Conservation (phyloP, 2,888 invertebrate genomes). For the Pyrgus malvae region DNA sequence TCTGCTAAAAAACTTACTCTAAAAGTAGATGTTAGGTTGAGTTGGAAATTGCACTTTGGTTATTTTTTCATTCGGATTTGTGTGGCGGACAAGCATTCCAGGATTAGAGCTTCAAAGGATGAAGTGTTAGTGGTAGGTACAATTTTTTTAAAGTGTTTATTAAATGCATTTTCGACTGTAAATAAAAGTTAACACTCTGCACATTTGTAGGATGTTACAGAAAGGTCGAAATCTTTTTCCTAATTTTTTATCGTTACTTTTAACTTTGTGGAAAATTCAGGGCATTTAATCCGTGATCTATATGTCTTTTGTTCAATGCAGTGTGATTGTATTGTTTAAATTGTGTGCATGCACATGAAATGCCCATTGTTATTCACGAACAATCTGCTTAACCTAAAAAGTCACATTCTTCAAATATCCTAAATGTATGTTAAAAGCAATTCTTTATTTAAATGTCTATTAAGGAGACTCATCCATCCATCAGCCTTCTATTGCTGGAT, state of each 20-base stretch:
- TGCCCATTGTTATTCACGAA: too few species aligned
- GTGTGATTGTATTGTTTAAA: too few species aligned
- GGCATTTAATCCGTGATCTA: too few species aligned
- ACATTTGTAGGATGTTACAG: slow-evolving; percentile 43
- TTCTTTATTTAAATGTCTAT: too few species aligned
- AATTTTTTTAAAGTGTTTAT: slow-evolving; percentile 4
- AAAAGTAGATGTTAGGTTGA: slow-evolving; percentile 51
- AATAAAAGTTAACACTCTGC: slow-evolving; percentile 37
- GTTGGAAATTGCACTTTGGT: slow-evolving; percentile 56
- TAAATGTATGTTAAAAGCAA: too few species aligned
- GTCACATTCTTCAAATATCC: background rate
- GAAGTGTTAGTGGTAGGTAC: slow-evolving; percentile 74
- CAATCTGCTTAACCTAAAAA: slow-evolving; percentile 19
- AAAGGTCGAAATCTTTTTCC: slow-evolving; percentile 45
- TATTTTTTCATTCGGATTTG: slow-evolving; percentile 54
- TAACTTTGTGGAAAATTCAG: background rate
- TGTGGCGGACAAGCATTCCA: slow-evolving; percentile 44
- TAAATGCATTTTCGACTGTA: background rate
- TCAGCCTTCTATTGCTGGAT: too few species aligned
- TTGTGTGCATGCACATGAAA: too few species aligned
- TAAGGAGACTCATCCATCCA: too few species aligned
- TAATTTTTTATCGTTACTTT: background rate
- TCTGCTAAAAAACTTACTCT: slow-evolving; percentile 47
- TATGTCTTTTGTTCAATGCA: too few species aligned
- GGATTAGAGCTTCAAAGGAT: slow-evolving; percentile 52